Evolutionary conservation across 2,113 vertebrate species (phyloP), one percentile per base, ranked within the genome.

Genomic region (Psammodynastes pulverulentus): DNA sequence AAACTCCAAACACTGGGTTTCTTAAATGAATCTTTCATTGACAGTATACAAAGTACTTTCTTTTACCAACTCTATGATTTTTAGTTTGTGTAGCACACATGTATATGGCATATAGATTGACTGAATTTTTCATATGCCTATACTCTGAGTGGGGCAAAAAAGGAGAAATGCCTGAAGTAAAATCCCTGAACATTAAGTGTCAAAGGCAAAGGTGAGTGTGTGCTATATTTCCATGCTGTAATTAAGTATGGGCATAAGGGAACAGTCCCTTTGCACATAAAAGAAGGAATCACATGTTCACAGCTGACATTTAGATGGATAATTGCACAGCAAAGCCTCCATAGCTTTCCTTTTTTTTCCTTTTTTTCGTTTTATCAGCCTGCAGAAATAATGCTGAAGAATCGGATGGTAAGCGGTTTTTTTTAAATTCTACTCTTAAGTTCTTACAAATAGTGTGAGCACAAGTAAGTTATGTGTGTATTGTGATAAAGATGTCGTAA

Each of bases 291-390:
- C 95, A 96, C 89, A 0, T 97, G 96, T 79, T 94, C 87, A 72
- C 52, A 90, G 94, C 94, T 97, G 97, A 96, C 96, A 96, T 97
- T 97, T 97, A 97, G 93, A 89, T 95, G 87, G 89, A 91, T 97
- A 96, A 97, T 97, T 97, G 96, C 93, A 95, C 95, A 89, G 92
- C 72, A 92, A 95, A 92, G 87, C 91, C 93, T 89, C 90, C 92
- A 72, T 92, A 95, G 92, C 89, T 90, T 90, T 87, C 93, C 95
- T 93, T 94, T 58, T 79, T 79, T 34, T 54, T 92, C 95, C 93
- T 94, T 58, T 79, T 79, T 34, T 54, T 92, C 1, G 52, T 15
- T 94, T 95, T 92, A 43, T 54, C 49, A 24, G 93, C 93, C 58
- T 95, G 17, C 79, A 92, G 90, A 79, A 93, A 79, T 86, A 92